phyloP scores from a whole-genome alignment of 2,113 vertebrate genomes.

The Poicephalus gulielmi region DNA sequence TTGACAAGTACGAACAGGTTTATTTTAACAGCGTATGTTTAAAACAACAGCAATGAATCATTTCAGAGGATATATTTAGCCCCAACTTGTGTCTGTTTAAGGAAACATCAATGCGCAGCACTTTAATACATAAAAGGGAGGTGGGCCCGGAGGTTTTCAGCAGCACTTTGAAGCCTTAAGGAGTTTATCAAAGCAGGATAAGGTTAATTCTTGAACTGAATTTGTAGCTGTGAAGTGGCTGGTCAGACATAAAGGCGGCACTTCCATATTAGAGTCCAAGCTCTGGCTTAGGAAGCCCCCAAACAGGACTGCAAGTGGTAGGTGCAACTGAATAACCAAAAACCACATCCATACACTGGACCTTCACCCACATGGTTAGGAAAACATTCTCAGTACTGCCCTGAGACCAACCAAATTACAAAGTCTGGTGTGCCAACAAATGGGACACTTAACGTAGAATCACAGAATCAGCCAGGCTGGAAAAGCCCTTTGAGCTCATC shows the following conservation, averaged over 20 bases:
- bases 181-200: not conserved
- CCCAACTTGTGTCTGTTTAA: not conserved
- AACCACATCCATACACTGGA: not conserved
- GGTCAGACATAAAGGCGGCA: not conserved
- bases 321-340: not conserved
- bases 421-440: not conserved
- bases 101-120: not conserved
- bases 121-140: not conserved
- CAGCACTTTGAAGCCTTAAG: not conserved
- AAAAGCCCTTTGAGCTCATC: not conserved
- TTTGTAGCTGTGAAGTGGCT: not conserved
- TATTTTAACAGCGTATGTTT: not conserved
- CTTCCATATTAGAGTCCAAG: not conserved
- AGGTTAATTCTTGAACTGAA: not conserved
- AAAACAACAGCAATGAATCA: not conserved
- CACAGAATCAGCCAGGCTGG: not conserved
- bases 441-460: not conserved
- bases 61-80: not conserved
- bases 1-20: not conserved
- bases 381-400: not conserved
- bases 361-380: not conserved
- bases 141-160: not conserved
- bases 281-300: not conserved
- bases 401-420: not conserved
- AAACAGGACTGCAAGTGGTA: rapidly evolving